Evolutionary conservation across 2,888 invertebrate genomes (phyloP).

Genomic region (Halictus quadricinctus): DNA sequence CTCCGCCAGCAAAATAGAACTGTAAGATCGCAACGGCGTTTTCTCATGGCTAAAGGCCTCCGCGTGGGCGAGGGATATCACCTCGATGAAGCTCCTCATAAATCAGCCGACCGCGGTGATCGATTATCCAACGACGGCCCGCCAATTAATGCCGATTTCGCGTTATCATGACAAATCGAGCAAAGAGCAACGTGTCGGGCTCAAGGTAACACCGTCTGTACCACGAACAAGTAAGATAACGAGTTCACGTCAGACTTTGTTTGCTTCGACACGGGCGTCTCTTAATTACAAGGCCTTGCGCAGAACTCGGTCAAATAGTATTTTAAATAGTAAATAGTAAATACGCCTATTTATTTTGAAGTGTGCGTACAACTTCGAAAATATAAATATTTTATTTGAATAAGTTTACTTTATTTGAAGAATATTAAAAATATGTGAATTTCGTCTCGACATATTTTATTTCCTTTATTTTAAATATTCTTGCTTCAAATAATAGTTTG

Average conservation of each 20-base stretch:
- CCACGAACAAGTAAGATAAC: conserved; percentile 39
- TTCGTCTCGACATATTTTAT: too few relatives aligned
- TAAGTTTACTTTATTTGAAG: too few relatives aligned
- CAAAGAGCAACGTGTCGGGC: conserved; percentile 27
- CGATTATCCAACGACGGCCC: conserved; percentile 50
- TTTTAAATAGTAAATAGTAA: too few relatives aligned
- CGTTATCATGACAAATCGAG: conserved; percentile 60
- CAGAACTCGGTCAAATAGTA: too few relatives aligned
- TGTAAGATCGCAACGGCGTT: background rate
- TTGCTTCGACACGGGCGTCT: conserved; percentile 25
- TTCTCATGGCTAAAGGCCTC: conserved; percentile 17
- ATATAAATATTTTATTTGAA: too few relatives aligned
- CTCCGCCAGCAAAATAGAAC: conserved; percentile 13
- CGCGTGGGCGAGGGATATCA: conserved; percentile 58
- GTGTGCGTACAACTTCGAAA: too few relatives aligned
- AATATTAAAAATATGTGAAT: too few relatives aligned
- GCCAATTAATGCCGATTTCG: conserved; percentile 58
- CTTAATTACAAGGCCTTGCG: conserved; percentile 32
- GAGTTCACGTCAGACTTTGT: conserved; percentile 19
- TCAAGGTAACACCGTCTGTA: conserved; percentile 43
- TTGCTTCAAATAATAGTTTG: too few relatives aligned
- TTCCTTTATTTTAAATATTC: too few relatives aligned
- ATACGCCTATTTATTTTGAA: too few relatives aligned
- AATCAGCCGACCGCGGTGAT: conserved; percentile 51
- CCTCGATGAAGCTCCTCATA: conserved; percentile 47